A percentile compares a stretch with the other conserved stretches of the same genome.
These are phyloP conservation scores for Sesia apiformis DNA, from an alignment of 2,888 invertebrate genomes.

Conservation along the genomic window DNA sequence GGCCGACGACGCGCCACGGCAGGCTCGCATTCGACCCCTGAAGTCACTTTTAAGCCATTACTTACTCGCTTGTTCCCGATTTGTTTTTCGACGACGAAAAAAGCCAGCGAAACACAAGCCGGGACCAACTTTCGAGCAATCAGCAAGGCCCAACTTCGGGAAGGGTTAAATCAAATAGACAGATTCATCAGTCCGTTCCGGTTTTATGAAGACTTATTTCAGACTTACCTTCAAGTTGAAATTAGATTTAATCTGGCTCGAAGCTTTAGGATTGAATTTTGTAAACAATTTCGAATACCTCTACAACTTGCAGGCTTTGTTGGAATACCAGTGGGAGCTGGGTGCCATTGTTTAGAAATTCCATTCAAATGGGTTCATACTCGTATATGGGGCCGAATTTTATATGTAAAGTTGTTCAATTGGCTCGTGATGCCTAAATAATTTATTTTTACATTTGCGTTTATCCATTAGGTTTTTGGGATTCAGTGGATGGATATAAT, in stretches of 20 bases:
- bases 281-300: constrained; percentile 74
- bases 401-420: constrained; percentile 25
- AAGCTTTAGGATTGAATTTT: constrained; percentile 74
- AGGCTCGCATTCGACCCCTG: constrained; percentile 34
- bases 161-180: constrained; percentile 71
- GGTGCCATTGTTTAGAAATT: constrained; percentile 65
- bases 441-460: constrained; percentile 7
- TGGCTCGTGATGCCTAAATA: neutral
- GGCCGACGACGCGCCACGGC: constrained; percentile 18
- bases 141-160: constrained; percentile 61
- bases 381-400: constrained; percentile 54
- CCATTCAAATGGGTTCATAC: constrained; percentile 59
- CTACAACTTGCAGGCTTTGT: constrained; percentile 71
- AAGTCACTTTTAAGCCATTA: constrained; percentile 62
- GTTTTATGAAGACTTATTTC: constrained; percentile 75
- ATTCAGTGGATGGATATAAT: neutral
- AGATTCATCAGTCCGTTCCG: constrained; percentile 40
- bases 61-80: constrained; percentile 67
- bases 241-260: constrained; percentile 74
- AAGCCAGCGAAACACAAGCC: constrained; percentile 54
- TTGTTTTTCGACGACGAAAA: constrained; percentile 57
- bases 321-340: constrained; percentile 69
- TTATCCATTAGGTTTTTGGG: constrained; percentile 11
- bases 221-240: constrained; percentile 74
- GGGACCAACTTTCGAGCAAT: constrained; percentile 68